phyloP scores from a whole-genome alignment of 2,113 vertebrate genomes.

The Anolis sagrei region DNA sequence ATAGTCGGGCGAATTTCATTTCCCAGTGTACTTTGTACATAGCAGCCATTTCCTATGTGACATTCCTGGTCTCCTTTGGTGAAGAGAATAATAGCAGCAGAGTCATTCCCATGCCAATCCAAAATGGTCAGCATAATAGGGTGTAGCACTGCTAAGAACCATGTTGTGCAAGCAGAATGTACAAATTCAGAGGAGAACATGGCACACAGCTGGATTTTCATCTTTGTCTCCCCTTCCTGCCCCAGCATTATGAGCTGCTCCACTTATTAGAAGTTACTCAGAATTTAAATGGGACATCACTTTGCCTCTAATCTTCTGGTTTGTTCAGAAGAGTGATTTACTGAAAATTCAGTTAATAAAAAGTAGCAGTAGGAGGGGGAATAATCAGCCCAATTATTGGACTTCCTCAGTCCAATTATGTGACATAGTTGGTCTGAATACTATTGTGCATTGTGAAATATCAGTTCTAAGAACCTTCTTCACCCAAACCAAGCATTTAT shows the following conservation, averaged over 20 bases:
- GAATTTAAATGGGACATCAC: neutral
- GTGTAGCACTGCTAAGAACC: slow-evolving; percentile 5
- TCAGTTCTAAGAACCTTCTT: neutral
- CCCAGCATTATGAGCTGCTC: neutral
- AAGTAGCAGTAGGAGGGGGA: neutral
- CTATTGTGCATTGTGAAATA: neutral
- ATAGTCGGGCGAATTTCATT: slow-evolving; percentile 58
- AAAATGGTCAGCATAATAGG: slow-evolving; percentile 14
- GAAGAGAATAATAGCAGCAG: slow-evolving; percentile 34
- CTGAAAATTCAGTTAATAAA: slow-evolving; percentile 71
- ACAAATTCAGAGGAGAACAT: neutral
- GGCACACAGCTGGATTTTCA: neutral
- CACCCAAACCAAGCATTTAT: slow-evolving; percentile 20
- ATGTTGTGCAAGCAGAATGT: neutral
- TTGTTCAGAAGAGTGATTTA: slow-evolving; percentile 44
- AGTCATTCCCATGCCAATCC: slow-evolving; percentile 45
- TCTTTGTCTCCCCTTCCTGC: neutral
- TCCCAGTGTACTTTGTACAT: slow-evolving; percentile 33
- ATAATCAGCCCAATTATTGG: too few species aligned
- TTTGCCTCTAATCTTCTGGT: slow-evolving; percentile 1
- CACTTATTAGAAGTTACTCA: neutral
- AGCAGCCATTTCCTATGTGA: slow-evolving; percentile 49
- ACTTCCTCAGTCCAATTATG: too few species aligned
- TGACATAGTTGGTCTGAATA: neutral
- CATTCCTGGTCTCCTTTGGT: slow-evolving; percentile 52